Evolutionary conservation across 2,888 invertebrate species (phyloP), one percentile per base, ranked within the genome.

Genomic region (Folsomia manolachei): DNA sequence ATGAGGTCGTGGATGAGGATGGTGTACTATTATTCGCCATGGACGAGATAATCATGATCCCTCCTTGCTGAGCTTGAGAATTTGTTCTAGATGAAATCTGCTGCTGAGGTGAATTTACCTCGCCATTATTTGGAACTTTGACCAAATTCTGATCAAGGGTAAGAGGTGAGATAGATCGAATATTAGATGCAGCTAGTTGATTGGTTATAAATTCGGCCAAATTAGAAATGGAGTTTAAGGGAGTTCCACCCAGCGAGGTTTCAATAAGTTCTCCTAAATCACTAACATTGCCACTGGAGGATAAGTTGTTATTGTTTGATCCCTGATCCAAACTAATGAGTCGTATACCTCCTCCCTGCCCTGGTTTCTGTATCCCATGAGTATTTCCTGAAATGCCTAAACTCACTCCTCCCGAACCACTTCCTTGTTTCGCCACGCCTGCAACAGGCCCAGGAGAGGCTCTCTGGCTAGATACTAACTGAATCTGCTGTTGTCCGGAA

Each of bases 151-250:
- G 71, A 11, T 74, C 74, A 27, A 53, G 65, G 1, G 79, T 69
- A 18, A 80, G 60, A 1, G 81, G 81, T 0, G 81, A 81, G 61
- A 81, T 81, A 0, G 81, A 78, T 24, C 81, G 77, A 53, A 81
- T 81, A 71, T 80, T 81, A 0, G 81, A 81, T 1, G 80, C 79
- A 1, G 78, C 80, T 63, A 81, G 69, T 67, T 81, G 81, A 67
- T 75, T 81, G 9, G 79, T 79, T 39, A 81, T 78, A 72, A 81
- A 81, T 11, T 81, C 81, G 18, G 81, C 81, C 14, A 81, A 71
- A 64, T 79, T 79, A 27, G 81, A 75, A 23, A 79, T 74, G 0
- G 77, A 71, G 19, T 71, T 76, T 19, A 74, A 64, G 19, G 72
- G 70, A 0, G 71, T 27, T 39, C 39, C 39, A 4, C 4, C 4